These are phyloP conservation scores for Charadrius vociferus DNA, from an alignment of 2,113 vertebrate genomes.

Conservation along the genomic window DNA sequence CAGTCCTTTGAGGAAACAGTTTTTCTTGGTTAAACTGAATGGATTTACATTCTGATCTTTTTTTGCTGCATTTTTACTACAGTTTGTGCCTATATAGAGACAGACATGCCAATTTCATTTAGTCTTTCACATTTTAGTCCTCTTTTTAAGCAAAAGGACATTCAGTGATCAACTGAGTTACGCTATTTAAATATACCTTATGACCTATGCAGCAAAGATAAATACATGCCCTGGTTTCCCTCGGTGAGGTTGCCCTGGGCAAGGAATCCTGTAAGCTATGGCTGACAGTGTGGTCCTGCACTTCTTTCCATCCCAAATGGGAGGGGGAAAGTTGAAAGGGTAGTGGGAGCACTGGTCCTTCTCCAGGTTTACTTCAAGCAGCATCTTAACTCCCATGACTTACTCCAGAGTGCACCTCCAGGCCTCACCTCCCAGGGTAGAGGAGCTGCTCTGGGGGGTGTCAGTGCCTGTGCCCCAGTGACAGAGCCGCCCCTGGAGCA, in stretches of 20 bases:
- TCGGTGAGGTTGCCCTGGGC: background rate
- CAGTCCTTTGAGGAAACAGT: background rate
- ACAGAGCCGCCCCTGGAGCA: background rate
- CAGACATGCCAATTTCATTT: background rate
- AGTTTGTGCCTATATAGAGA: background rate
- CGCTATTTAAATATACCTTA: background rate
- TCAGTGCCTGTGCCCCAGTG: accelerated
- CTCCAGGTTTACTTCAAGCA: background rate
- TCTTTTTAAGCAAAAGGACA: background rate
- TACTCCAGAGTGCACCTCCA: background rate
- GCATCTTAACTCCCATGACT: background rate
- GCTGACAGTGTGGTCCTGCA: background rate
- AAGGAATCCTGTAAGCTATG: background rate
- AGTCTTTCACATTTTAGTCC: background rate
- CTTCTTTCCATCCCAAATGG: background rate
- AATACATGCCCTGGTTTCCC: background rate
- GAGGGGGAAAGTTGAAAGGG: background rate
- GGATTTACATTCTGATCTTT: background rate
- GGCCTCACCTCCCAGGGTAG: background rate
- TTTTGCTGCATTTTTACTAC: background rate
- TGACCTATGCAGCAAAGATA: background rate
- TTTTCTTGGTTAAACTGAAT: background rate
- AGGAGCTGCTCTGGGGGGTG: background rate
- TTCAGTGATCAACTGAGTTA: background rate
- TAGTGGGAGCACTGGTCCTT: background rate